Conservation (phyloP, 2,797 vertebrate species). For the Coilia nasus region DNA sequence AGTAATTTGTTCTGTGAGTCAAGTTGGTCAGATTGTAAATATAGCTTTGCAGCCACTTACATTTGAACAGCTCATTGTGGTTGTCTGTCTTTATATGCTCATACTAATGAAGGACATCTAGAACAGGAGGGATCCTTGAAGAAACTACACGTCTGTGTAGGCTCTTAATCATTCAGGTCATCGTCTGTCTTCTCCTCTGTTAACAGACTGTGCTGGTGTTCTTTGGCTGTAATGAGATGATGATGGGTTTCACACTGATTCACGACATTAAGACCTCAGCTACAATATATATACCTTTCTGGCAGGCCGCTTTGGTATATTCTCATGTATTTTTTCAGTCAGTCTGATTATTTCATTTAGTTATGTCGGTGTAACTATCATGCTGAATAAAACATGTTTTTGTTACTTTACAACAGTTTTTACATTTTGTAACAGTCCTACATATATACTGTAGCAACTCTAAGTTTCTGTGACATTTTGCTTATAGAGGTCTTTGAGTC, state of each 20-base stretch:
- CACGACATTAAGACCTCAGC: rapidly evolving
- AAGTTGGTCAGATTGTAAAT: too few species aligned
- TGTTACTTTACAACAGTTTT: background rate
- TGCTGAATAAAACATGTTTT: background rate
- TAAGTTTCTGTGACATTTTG: too few species aligned
- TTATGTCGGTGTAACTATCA: background rate
- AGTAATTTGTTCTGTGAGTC: background rate
- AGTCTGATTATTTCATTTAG: background rate
- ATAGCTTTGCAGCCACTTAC: too few species aligned
- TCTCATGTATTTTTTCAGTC: background rate
- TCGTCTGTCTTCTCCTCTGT: conserved; percentile 3
- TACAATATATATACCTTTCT: conserved; percentile 55
- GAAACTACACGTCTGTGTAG: too few species aligned
- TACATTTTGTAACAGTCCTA: background rate
- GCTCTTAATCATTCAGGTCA: conserved; percentile 11
- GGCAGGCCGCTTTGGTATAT: conserved; percentile 66
- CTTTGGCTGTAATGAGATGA: conserved; percentile 63
- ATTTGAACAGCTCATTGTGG: too few species aligned
- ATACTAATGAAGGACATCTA: too few species aligned
- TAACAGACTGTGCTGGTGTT: conserved; percentile 62
- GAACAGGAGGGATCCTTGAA: too few species aligned
- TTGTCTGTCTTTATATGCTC: too few species aligned
- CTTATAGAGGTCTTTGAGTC: too few species aligned
- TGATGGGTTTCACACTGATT: conserved; percentile 60
- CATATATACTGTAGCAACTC: too few species aligned